Conservation (phyloP, 2,113 vertebrate genomes). For the Carollia perspicillata region DNA sequence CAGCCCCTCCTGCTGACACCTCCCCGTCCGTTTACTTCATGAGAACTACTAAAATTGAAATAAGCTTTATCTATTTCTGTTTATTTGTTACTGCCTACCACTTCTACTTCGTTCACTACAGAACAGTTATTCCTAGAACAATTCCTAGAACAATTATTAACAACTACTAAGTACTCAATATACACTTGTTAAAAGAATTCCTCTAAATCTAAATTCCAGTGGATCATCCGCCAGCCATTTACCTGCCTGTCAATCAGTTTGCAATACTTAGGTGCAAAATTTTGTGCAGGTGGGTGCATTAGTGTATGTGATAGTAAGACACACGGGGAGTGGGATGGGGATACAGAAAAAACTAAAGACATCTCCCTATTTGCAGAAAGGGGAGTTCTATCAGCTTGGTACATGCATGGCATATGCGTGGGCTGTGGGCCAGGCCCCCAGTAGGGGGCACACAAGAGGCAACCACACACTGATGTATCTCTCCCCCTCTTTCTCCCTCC, state of each 20-base stretch:
- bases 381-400: neutral
- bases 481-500: no score
- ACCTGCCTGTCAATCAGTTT: neutral
- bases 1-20: no score
- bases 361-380: neutral
- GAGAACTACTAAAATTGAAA: no score
- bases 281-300: neutral
- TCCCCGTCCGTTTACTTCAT: no score
- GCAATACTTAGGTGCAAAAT: neutral
- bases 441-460: no score
- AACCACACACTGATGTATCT: no score
- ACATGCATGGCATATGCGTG: no score
- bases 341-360: neutral
- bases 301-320: neutral
- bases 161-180: neutral
- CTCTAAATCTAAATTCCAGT: neutral
- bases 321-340: accelerated
- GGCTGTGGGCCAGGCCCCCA: no score
- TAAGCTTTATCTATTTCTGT: no score
- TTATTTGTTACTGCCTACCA: no score
- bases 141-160: neutral
- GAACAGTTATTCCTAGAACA: no score
- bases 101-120: neutral
- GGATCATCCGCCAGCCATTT: no score
- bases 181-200: neutral